Evolutionary conservation across 2,113 vertebrate species (phyloP), one percentile per base, ranked within the genome.

Genomic region (Amia ocellicauda): DNA sequence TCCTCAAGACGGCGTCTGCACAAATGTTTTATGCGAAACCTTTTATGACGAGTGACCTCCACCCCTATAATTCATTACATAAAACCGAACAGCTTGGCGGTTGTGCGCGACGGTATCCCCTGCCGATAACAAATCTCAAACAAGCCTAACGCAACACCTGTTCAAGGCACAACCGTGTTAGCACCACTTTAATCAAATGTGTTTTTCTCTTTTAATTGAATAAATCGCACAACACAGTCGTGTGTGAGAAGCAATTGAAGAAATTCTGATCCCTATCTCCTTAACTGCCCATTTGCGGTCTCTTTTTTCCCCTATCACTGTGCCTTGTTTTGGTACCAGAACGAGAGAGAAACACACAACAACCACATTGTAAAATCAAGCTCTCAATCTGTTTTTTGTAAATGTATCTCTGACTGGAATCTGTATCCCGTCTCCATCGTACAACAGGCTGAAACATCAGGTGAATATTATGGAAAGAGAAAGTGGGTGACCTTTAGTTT

Each of bases 401-500:
- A 75, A 68, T 59, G 52, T 54, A 58, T 73, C 62, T n/a, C n/a
- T n/a, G n/a, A 58, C 62, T 22, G 60, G 26, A 26, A 60, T 69
- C 57, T 69, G 69, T 54, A 69, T 63, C 58, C 58, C 5, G 52
- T 52, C 61, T 62, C 47, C 2, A 58, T 63, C 52, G 62, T 55
- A 64, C 56, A 14, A 31, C 62, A 36, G 59, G 26, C 19, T 3
- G 24, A n/a, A 53, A 26, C 59, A 49, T n/a, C 40, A 58, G n/a
- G 50, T 55, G 58, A 24, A 49, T 57, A 50, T 58, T 42, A 49
- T 40, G 3, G 19, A 65, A 66, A 41, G 40, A 45, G 47, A 57
- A 67, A 60, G 62, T n/a, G 29, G 60, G 54, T 63, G 66, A 68
- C 68, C 68, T 74, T 77, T 69, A 64, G 55, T 69, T 73, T 68